These are phyloP conservation scores for Catamblyrhynchus diadema DNA, from an alignment of 2,797 vertebrate species.

Conservation along the genomic window DNA sequence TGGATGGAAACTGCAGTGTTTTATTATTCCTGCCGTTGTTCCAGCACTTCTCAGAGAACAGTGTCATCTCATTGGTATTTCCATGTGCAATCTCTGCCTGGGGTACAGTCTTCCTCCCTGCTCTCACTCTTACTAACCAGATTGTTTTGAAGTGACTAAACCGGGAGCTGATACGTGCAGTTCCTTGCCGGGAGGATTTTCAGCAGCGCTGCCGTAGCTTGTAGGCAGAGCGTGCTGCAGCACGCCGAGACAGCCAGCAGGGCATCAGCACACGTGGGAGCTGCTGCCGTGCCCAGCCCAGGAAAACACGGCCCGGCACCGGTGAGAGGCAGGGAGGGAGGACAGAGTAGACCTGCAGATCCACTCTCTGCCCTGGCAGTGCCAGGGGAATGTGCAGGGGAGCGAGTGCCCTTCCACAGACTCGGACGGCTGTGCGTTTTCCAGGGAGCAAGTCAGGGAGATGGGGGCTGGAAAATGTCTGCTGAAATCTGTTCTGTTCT, in stretches of 20 bases:
- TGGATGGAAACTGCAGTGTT: background rate
- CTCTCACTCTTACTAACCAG: slow-evolving; percentile 7
- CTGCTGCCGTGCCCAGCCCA: background rate
- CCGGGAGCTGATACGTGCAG: background rate
- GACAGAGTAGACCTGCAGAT: background rate
- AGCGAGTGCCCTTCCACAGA: accelerated
- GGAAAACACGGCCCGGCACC: accelerated
- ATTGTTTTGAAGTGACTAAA: slow-evolving; percentile 60
- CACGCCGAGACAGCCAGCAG: background rate
- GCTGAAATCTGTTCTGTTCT: background rate
- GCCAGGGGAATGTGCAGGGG: background rate
- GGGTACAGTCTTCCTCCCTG: slow-evolving; percentile 31
- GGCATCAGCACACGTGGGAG: background rate
- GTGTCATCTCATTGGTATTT: slow-evolving; percentile 51
- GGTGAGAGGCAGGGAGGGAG: background rate
- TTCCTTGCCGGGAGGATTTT: slow-evolving; percentile 23
- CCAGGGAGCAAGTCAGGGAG: background rate
- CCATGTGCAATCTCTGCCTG: slow-evolving; percentile 32
- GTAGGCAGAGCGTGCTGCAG: background rate
- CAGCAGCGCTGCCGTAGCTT: background rate
- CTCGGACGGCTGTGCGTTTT: accelerated
- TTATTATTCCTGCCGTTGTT: slow-evolving; percentile 36
- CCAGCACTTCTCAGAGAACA: background rate
- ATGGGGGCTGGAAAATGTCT: background rate
- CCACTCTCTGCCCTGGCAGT: background rate